Percentiles rank a stretch among this genome's conserved stretches.
Conservation (phyloP, 2,797 vertebrate species). For the Sitta carolinensis region DNA sequence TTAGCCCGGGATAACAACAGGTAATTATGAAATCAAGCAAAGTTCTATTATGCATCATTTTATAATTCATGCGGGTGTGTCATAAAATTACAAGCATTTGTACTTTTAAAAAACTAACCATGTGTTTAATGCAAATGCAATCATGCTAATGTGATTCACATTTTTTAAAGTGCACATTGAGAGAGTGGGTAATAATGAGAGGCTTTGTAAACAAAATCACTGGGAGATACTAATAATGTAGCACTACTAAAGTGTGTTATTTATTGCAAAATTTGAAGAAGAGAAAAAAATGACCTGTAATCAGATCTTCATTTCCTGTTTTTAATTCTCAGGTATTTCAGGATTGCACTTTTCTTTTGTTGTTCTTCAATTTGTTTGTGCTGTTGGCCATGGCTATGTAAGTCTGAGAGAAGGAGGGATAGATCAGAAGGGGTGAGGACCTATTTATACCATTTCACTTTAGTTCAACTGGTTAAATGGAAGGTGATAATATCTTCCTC, state of each 20-base stretch:
- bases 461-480: not conserved
- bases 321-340: not conserved
- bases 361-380: not conserved
- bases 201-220: conserved; percentile 54
- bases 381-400: not conserved
- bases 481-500: not conserved
- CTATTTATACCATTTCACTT: not conserved
- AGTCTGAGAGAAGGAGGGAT: not conserved
- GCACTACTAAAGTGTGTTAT: not conserved
- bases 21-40: conserved; percentile 56
- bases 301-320: not conserved
- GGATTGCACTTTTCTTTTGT: not conserved
- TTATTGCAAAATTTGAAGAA: not conserved
- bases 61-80: conserved; percentile 45
- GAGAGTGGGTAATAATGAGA: conserved; percentile 13
- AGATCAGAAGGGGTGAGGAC: fast-evolving
- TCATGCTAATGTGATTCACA: conserved; percentile 12
- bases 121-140: conserved; percentile 64
- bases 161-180: conserved; percentile 42
- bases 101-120: conserved; percentile 32
- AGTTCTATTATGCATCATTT: conserved; percentile 48
- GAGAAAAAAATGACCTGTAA: not conserved
- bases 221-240: not conserved
- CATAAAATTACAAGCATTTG: conserved; percentile 53
- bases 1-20: conserved; percentile 50